Evolutionary conservation across 2,888 invertebrate species (phyloP).

Genomic region (Fragum whitleyi): DNA sequence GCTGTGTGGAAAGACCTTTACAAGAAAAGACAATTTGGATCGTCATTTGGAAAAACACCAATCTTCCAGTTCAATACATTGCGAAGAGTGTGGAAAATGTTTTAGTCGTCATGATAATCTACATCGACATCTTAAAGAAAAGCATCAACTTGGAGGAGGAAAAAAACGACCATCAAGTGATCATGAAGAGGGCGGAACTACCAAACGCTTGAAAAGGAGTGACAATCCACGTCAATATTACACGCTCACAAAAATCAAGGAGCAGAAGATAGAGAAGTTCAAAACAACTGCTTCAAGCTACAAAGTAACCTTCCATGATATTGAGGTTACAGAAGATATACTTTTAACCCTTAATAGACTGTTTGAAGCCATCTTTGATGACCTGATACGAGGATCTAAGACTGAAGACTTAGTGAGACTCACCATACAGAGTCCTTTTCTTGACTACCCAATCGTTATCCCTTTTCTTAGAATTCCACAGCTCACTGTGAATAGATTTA

Average conservation of each 20-base stretch:
- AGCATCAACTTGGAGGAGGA: conserved; percentile 22
- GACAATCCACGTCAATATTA: conserved; percentile 40
- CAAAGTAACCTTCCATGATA: conserved; percentile 37
- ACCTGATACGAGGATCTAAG: conserved; percentile 38
- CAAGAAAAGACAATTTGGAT: conserved; percentile 27
- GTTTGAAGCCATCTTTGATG: conserved; percentile 33
- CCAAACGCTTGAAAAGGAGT: conserved; percentile 16
- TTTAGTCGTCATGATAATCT: conserved; percentile 8
- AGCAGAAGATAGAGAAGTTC: conserved; percentile 39
- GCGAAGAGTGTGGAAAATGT: conserved; percentile 8
- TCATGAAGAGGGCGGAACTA: background rate
- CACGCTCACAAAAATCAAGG: conserved; percentile 33
- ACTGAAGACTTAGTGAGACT: conserved; percentile 35
- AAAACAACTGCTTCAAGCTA: conserved; percentile 31
- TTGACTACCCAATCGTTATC: conserved; percentile 45
- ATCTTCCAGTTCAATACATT: conserved; percentile 5
- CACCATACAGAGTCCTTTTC: conserved; percentile 35
- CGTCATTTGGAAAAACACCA: conserved; percentile 16
- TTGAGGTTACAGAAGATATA: conserved; percentile 39
- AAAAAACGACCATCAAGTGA: conserved; percentile 4
- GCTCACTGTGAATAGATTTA: conserved; percentile 31
- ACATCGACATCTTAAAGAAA: background rate
- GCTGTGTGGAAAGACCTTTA: conserved; percentile 18
- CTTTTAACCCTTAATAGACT: conserved; percentile 20
- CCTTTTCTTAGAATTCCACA: conserved; percentile 16